These are phyloP conservation scores for Bombylius major DNA, from an alignment of 2,888 invertebrate genomes.

Conservation along the genomic window DNA sequence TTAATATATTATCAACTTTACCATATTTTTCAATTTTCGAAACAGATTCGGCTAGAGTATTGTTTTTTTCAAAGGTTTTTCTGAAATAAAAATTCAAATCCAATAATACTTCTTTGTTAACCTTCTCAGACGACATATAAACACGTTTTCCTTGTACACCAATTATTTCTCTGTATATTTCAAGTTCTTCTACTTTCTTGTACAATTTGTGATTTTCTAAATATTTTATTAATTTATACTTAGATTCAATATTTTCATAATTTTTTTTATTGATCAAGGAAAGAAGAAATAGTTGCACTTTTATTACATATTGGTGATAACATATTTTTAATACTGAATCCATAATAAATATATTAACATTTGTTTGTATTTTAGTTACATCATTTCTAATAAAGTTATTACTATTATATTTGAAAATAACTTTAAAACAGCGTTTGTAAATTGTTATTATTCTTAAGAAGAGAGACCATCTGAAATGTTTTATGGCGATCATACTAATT, in stretches of 20 bases:
- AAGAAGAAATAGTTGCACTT: too few species aligned
- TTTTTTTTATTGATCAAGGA: background rate
- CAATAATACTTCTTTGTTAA: too few species aligned
- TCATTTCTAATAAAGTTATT: too few species aligned
- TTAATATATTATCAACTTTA: background rate
- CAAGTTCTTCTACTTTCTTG: background rate
- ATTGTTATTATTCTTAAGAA: too few species aligned
- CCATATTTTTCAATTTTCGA: background rate
- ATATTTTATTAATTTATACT: slow-evolving; percentile 8
- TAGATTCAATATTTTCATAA: slow-evolving; percentile 7
- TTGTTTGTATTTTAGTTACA: too few species aligned
- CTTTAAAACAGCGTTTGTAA: too few species aligned
- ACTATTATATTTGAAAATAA: too few species aligned
- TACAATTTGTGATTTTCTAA: slow-evolving; percentile 5
- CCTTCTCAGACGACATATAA: background rate
- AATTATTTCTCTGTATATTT: background rate
- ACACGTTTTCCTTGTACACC: background rate
- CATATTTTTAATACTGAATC: too few species aligned
- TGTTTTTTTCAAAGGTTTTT: slow-evolving; percentile 5
- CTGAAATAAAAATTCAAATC: slow-evolving; percentile 7
- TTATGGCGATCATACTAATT: too few species aligned
- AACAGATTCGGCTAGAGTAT: background rate
- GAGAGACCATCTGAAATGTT: too few species aligned
- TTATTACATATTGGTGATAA: too few species aligned
- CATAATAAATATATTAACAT: too few species aligned